These are phyloP conservation scores for Thera britannica DNA, from an alignment of 2,888 invertebrate species.

Conservation along the genomic window DNA sequence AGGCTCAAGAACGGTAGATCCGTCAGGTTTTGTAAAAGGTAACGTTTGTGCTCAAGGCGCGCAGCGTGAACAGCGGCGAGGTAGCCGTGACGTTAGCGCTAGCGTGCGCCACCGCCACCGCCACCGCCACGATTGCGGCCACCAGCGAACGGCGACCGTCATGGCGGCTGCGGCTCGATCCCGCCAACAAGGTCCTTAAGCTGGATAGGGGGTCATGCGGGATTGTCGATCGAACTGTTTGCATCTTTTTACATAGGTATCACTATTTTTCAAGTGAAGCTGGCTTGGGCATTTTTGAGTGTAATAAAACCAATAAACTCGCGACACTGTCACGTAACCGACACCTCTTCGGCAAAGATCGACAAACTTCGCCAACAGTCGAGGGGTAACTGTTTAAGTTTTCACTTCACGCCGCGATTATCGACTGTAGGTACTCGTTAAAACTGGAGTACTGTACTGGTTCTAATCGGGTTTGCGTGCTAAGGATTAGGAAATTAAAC, in stretches of 20 bases:
- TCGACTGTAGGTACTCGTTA: too few species aligned
- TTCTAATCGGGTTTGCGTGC: too few species aligned
- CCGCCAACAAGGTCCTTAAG: constrained; percentile 91
- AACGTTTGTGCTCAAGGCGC: constrained; percentile 55
- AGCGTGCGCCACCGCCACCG: constrained; percentile 74
- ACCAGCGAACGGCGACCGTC: constrained; percentile 93
- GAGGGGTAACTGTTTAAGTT: too few species aligned
- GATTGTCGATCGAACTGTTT: constrained; percentile 27
- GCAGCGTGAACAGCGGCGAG: constrained; percentile 60
- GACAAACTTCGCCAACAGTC: too few species aligned
- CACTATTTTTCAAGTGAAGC: too few species aligned
- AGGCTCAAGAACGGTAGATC: not conserved
- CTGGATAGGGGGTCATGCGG: constrained; percentile 25
- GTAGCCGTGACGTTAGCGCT: constrained; percentile 72
- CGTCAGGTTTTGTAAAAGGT: constrained; percentile 4
- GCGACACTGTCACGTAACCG: too few species aligned
- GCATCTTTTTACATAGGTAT: not conserved
- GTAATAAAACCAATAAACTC: too few species aligned
- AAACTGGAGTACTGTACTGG: too few species aligned
- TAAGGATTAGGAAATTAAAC: too few species aligned
- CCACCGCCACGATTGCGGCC: constrained; percentile 80
- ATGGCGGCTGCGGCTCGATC: constrained; percentile 96
- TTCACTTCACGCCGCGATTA: too few species aligned
- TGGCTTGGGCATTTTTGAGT: too few species aligned
- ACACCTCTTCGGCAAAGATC: too few species aligned